phyloP scores from a whole-genome alignment of 2,888 invertebrate species.

The Lasioglossum villosulum region DNA sequence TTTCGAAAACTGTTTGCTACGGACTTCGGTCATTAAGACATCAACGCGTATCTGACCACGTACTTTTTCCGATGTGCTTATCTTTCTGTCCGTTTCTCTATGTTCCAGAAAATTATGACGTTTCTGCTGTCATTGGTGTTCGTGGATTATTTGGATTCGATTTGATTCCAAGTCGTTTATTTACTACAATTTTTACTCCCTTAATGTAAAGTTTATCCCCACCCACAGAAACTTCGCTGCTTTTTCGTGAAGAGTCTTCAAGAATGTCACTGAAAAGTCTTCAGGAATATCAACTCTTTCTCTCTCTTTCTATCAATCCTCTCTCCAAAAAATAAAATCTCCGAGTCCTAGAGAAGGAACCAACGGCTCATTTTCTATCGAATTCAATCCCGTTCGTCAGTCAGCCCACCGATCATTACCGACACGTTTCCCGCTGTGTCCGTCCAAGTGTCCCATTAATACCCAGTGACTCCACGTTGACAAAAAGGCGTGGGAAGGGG shows the following conservation, averaged over 20 bases:
- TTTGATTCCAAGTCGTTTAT: too few species aligned
- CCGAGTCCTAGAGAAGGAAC: neutral
- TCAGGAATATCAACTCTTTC: too few species aligned
- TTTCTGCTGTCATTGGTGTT: neutral
- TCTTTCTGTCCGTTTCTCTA: neutral
- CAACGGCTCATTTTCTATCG: neutral
- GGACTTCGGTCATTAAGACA: neutral
- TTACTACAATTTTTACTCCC: too few species aligned
- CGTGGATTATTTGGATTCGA: neutral
- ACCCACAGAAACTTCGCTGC: too few species aligned
- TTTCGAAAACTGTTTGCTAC: neutral
- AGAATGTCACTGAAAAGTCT: too few species aligned
- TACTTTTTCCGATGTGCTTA: neutral
- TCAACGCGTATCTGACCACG: neutral
- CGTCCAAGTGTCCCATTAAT: conserved; percentile 16
- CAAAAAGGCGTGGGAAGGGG: neutral
- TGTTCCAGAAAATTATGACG: neutral
- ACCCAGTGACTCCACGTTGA: neutral
- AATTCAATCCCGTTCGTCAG: conserved; percentile 2
- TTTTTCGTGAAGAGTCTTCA: too few species aligned
- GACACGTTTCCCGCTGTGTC: neutral
- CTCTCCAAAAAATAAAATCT: neutral
- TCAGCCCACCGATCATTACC: neutral
- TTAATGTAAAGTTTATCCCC: too few species aligned
- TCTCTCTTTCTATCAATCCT: too few species aligned